Evolutionary conservation across 2,113 vertebrate genomes (phyloP).

Genomic region (Onychostruthus taczanowskii): DNA sequence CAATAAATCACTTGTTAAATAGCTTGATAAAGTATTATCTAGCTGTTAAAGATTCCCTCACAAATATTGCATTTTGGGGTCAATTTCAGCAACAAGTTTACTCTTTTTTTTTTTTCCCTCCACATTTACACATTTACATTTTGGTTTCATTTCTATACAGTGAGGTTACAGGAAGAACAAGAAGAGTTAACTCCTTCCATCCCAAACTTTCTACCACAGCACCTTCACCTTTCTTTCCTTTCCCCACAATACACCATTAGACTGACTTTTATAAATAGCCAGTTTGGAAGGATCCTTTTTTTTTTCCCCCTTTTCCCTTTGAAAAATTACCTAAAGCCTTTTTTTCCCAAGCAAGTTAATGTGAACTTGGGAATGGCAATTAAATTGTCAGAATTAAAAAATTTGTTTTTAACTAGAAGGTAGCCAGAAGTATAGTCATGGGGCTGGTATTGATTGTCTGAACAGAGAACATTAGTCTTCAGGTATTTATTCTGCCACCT

Average conservation of each 20-base stretch:
- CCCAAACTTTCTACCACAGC: neutral
- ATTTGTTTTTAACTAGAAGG: conserved; percentile 98
- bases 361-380: conserved; percentile 90
- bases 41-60: neutral
- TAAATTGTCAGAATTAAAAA: conserved; percentile 99
- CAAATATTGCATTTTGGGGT: neutral
- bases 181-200: neutral
- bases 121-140: neutral
- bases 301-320: neutral
- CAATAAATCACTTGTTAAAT: neutral
- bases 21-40: neutral
- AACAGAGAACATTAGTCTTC: conserved; percentile 95
- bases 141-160: conserved; percentile 4
- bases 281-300: conserved; percentile 64
- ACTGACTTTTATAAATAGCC: conserved; percentile 78
- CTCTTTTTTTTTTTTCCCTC: neutral
- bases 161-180: neutral
- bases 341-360: conserved; percentile 82
- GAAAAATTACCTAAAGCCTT: conserved; percentile 81
- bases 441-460: conserved; percentile 92
- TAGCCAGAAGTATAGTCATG: conserved; percentile 93
- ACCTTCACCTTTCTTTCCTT: neutral
- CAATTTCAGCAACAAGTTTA: neutral
- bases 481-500: conserved; percentile 98
- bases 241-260: conserved; percentile 37